Conservation (phyloP, 2,113 vertebrate genomes). For the Pangasianodon hypophthalmus region DNA sequence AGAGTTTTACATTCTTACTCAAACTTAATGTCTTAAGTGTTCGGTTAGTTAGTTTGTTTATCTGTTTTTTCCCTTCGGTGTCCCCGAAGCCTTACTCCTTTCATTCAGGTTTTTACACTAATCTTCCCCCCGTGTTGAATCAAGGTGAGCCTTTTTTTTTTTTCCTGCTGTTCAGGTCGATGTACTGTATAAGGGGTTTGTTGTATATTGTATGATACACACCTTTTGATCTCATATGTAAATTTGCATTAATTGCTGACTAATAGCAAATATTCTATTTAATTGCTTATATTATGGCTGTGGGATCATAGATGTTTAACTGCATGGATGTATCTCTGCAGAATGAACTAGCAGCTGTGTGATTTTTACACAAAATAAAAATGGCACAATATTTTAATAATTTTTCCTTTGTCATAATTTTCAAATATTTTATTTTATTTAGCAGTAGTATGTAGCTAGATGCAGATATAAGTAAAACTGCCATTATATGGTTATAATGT, state of each 20-base stretch:
- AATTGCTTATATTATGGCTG: constrained; percentile 91
- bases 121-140: constrained; percentile 46
- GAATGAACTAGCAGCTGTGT: constrained; percentile 92
- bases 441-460: background rate
- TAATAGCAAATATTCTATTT: constrained; percentile 90
- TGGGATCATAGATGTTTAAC: constrained; percentile 91
- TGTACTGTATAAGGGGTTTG: constrained; percentile 79
- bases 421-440: background rate
- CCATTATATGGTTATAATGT: background rate
- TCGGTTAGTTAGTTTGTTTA: constrained; percentile 30
- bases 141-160: constrained; percentile 69
- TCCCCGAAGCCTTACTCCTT: constrained; percentile 78
- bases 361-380: constrained; percentile 97
- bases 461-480: background rate
- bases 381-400: constrained; percentile 90
- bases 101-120: constrained; percentile 76
- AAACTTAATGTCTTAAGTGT: constrained; percentile 50
- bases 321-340: constrained; percentile 92
- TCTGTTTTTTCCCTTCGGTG: constrained; percentile 56
- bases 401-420: constrained; percentile 60
- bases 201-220: constrained; percentile 90
- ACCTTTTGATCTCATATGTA: constrained; percentile 91
- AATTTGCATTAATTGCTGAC: constrained; percentile 96
- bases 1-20: constrained; percentile 56
- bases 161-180: constrained; percentile 80